A percentile compares a stretch with the other conserved stretches of the same genome.
Evolutionary conservation across 2,113 vertebrate genomes (phyloP).

Genomic region (Motacilla alba): DNA sequence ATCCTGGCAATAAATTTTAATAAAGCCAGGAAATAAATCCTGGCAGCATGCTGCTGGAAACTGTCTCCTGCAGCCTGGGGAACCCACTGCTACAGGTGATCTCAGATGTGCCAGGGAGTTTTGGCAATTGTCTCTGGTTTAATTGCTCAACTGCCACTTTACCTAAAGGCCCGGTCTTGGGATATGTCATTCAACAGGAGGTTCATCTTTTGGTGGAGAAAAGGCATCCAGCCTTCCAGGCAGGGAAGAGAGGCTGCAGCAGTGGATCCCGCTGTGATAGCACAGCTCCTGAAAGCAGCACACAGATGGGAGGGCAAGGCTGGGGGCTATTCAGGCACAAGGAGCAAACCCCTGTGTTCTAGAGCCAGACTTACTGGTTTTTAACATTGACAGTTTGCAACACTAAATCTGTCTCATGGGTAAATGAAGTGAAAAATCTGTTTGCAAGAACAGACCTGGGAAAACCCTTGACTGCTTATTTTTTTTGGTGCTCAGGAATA

Average conservation of each 20-base stretch:
- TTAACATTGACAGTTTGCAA: background rate
- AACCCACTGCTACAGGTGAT: background rate
- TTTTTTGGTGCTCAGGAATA: background rate
- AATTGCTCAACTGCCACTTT: background rate
- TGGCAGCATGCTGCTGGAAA: fast-evolving
- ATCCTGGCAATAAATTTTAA: background rate
- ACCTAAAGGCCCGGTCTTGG: background rate
- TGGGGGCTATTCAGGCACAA: background rate
- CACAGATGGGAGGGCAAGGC: fast-evolving
- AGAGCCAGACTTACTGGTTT: background rate
- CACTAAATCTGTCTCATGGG: background rate
- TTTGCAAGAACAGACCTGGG: background rate
- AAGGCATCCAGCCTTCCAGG: background rate
- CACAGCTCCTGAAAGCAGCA: fast-evolving
- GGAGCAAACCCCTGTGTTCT: background rate
- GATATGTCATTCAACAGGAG: background rate
- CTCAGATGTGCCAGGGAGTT: background rate
- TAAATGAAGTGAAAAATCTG: background rate
- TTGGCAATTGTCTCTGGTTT: background rate
- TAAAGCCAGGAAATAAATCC: background rate
- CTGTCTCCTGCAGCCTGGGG: background rate
- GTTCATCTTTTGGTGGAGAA: background rate
- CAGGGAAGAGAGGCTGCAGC: background rate
- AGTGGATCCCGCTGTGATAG: background rate
- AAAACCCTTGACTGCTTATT: background rate